Evolutionary conservation across 2,113 vertebrate species (phyloP).

Genomic region (Alexandromys fortis): DNA sequence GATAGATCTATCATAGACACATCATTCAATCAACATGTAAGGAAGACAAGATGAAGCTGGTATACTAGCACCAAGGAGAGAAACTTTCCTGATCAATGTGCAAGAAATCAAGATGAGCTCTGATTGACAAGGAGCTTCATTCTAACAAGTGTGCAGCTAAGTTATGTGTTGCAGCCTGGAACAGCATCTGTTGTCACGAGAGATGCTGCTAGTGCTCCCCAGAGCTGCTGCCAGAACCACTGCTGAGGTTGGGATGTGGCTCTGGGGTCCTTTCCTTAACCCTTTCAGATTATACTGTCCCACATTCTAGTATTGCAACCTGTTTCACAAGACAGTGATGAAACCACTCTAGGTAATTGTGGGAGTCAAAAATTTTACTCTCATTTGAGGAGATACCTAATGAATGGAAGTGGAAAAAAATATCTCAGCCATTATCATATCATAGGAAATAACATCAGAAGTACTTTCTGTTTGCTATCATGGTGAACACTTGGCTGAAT

Average conservation of each 20-base stretch:
- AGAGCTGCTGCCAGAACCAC: background rate
- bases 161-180: background rate
- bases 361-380: background rate
- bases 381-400: background rate
- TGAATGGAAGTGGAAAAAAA: background rate
- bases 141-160: background rate
- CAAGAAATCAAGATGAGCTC: background rate
- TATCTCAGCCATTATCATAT: background rate
- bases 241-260: background rate
- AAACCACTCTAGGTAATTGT: background rate
- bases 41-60: background rate
- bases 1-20: background rate
- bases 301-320: background rate
- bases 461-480: background rate
- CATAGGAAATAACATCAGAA: background rate
- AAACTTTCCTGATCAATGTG: background rate
- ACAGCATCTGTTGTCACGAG: background rate
- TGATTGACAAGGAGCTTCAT: background rate
- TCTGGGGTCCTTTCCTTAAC: background rate
- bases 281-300: background rate
- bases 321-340: background rate
- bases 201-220: background rate
- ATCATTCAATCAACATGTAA: background rate
- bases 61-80: background rate
- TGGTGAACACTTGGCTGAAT: background rate